Conservation (phyloP, 2,113 vertebrate species). For the Macrotus californicus region DNA sequence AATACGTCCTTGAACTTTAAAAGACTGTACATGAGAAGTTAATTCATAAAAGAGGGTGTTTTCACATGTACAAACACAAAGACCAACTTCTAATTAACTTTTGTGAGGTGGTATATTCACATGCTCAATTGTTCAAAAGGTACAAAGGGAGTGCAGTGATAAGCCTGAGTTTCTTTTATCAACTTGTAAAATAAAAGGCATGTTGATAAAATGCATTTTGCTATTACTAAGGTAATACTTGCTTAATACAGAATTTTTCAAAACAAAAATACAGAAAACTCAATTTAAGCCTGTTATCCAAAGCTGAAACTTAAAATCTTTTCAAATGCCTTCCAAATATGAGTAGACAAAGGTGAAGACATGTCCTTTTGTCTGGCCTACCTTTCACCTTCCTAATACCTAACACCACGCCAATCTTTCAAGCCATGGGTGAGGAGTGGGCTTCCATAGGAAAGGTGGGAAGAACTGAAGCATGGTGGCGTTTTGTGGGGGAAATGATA, state of each 20-base stretch:
- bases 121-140: neutral
- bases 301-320: neutral
- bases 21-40: neutral
- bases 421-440: neutral
- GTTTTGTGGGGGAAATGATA: neutral
- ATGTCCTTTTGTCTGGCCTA: neutral
- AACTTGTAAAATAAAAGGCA: neutral
- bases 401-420: neutral
- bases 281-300: neutral
- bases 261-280: neutral
- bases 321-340: neutral
- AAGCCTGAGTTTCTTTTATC: neutral
- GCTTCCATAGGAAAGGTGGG: neutral
- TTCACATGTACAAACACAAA: neutral
- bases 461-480: neutral
- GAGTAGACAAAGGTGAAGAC: neutral
- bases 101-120: neutral
- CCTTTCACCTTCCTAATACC: neutral
- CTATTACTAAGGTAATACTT: neutral
- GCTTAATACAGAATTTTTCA: neutral
- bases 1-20: slow-evolving; percentile 1
- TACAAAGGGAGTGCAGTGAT: neutral
- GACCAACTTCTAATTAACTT: neutral
- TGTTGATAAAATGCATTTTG: neutral
- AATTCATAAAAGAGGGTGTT: neutral